A percentile compares a stretch with the other conserved stretches of the same genome.
These are phyloP conservation scores for Tragulus kanchil DNA, from an alignment of 2,113 vertebrate species.

Conservation along the genomic window DNA sequence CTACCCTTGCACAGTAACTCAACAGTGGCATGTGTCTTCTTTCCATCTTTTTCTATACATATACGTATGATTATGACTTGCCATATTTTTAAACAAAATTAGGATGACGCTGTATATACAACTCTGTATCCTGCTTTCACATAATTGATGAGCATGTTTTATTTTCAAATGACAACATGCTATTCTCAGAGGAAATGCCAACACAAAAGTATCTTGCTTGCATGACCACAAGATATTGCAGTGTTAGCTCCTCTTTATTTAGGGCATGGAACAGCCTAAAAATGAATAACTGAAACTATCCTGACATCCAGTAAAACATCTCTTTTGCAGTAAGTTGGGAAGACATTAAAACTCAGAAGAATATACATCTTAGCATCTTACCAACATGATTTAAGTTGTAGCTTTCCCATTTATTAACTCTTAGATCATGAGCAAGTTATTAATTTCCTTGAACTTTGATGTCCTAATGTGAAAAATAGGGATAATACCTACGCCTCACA, in stretches of 20 bases:
- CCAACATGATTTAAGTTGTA: background rate
- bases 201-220: background rate
- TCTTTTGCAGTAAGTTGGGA: background rate
- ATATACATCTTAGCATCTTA: background rate
- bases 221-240: background rate
- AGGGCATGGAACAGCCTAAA: conserved; percentile 5
- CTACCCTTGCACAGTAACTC: background rate
- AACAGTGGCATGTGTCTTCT: background rate
- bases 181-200: conserved; percentile 27
- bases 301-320: background rate
- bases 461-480: conserved; percentile 36
- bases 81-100: conserved; percentile 20
- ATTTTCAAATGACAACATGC: conserved; percentile 31
- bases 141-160: background rate
- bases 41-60: background rate
- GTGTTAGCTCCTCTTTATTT: background rate
- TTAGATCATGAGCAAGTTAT: background rate
- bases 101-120: background rate
- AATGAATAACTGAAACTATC: background rate
- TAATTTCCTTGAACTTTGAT: background rate
- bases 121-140: background rate
- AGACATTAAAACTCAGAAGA: conserved; percentile 39
- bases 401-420: conserved; percentile 33
- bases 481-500: background rate
- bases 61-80: background rate